Evolutionary conservation across 2,797 vertebrate species (phyloP).

Genomic region (Micromesistius poutassou): DNA sequence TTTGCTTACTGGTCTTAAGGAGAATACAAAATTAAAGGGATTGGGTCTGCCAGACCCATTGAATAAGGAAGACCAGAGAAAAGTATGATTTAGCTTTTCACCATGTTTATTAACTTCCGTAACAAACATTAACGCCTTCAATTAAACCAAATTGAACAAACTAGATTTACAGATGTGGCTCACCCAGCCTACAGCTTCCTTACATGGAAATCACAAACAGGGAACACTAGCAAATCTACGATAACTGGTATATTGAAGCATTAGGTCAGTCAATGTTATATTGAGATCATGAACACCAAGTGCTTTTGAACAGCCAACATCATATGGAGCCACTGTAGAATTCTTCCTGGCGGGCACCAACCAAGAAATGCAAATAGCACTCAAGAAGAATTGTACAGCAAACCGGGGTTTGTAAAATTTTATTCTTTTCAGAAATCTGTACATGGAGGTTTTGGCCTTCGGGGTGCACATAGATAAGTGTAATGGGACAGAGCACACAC

Average conservation of each 20-base stretch:
- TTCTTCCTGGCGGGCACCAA: constrained; percentile 18
- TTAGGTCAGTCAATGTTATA: neutral
- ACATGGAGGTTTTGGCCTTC: constrained; percentile 72
- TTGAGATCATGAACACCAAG: constrained; percentile 6
- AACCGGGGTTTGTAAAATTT: constrained; percentile 63
- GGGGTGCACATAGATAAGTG: constrained; percentile 67
- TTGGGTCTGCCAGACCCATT: neutral
- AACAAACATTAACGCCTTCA: constrained; percentile 49
- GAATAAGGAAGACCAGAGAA: neutral
- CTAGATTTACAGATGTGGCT: constrained; percentile 13
- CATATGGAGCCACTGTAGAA: constrained; percentile 11
- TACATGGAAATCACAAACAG: neutral
- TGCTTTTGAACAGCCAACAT: constrained; percentile 15
- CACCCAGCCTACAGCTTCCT: neutral
- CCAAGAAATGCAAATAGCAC: constrained; percentile 9
- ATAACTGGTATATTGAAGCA: constrained; percentile 17
- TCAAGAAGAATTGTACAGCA: constrained; percentile 50
- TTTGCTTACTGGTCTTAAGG: neutral
- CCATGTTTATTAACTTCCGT: constrained; percentile 59
- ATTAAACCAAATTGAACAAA: constrained; percentile 21
- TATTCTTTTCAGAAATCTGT: constrained; percentile 72
- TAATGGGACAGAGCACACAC: constrained; percentile 54
- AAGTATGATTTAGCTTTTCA: constrained; percentile 30
- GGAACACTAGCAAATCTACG: constrained; percentile 9
- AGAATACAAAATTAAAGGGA: neutral